Base-by-base conservation (phyloP, 2,797 vertebrate genomes). In the Hemitrygon akajei region DNA sequence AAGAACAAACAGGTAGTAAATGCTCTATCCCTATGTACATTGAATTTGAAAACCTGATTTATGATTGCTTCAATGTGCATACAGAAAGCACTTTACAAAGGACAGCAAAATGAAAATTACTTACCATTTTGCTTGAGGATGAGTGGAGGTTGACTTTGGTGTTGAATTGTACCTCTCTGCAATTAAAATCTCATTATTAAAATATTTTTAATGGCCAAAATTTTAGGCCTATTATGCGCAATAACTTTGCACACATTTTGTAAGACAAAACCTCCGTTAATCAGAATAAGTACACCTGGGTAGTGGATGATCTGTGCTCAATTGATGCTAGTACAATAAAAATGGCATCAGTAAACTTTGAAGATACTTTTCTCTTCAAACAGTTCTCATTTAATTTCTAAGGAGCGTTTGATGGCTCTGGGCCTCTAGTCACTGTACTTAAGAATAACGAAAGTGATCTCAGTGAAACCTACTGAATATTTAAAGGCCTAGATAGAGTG, bases 121-220 rank as follows among this genome's bases (percentile, higher is more conserved):
- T 97, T 97, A 97, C 95, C 97, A 96, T 97, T 99, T 99, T 94
- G 98, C 95, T 76, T 98, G 98, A 95, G 99, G 98, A 89, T 97
- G 97, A 95, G 97, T 98, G 95, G 97, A 97, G 82, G 97, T 97
- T 63, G 98, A 96, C 96, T 99, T 99, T 89, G 98, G 97, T 94
- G 98, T 97, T 96, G 97, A 96, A 95, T 96, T 97, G 0, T 97
- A 98, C 96, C 98, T 98, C 96, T 99, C 98, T 99, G 94, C 93
- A 95, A 94, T 94, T 94, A 73, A 60, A 76, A 91, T 56, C 5
- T 58, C 71, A 91, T 91, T 76, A 93, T 93, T 93, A 93, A 92
- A 92, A 92, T 47, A 76, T 60, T 37, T 75, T 16, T 12, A 18
- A 58, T 56, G 6, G n/a, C n/a, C 58, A 60, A 89, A 89, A 9